Evolutionary conservation across 2,113 vertebrate genomes (phyloP), one percentile per base, ranked within the genome.

Genomic region (Larimichthys crocea): DNA sequence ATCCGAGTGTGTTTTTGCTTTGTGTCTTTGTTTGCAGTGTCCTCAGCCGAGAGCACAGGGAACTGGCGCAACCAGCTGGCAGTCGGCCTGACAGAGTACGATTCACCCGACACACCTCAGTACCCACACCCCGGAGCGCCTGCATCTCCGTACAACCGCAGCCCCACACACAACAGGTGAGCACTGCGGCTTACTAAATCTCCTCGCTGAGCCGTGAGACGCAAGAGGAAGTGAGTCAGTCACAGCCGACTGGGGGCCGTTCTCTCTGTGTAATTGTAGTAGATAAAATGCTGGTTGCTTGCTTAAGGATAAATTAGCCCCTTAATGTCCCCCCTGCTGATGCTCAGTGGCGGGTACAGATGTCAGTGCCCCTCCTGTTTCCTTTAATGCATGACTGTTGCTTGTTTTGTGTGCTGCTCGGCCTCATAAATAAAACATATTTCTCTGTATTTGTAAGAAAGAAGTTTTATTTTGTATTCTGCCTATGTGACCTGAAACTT

Each of bases 161-260:
- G 96, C 79, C 95, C 96, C 81, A 92, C 96, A 87, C 97, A 96
- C 72, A 95, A 83, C 96, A 97, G 97, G 97, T 98, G 71, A 90
- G 76, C 4, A 14, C 31, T 22, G n/a, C 26, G 19, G 9, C 22
- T 66, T 29, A 29, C 31, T 56, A 1, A 31, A 19, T 57, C 24
- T 42, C 35, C 50, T 26, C 40, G 11, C 11, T 59, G 22, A 65
- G 35, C 44, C 64, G 12, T 20, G 50, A 40, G 24, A 46, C 42
- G n/a, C 48, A 48, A 55, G 20, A 29, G 55, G 60, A 76, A 69
- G 20, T 57, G 59, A 68, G 3, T 53, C 61, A 52, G 4, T n/a
- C 42, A 20, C 48, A 56, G 46, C 52, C 56, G 46, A 40, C 19
- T 29, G 10, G 12, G n/a, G 65, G 3, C 8, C n/a, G 17, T 52